Evolutionary conservation across 2,113 vertebrate genomes (phyloP).

Genomic region (Callocephalon fimbriatum): DNA sequence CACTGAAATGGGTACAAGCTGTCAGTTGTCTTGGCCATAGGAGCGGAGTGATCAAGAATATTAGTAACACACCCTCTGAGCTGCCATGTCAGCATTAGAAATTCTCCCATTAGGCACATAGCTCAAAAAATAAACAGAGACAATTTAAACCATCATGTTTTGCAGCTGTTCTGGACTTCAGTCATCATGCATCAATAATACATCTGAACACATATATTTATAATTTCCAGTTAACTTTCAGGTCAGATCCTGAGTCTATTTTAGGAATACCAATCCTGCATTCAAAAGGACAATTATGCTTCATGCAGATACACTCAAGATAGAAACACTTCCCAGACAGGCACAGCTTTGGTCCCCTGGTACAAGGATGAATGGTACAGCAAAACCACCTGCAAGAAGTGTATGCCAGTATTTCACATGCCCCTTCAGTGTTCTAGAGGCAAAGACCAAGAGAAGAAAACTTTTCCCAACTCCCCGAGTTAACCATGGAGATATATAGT

Average conservation of each 20-base stretch:
- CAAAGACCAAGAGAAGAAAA: neutral
- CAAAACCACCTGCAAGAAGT: neutral
- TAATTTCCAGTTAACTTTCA: neutral
- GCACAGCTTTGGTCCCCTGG: neutral
- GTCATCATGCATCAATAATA: slow-evolving; percentile 1
- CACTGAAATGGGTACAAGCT: neutral
- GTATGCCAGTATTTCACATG: neutral
- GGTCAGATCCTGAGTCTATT: neutral
- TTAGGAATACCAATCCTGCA: neutral
- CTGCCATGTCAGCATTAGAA: neutral
- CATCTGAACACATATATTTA: neutral
- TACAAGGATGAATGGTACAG: neutral
- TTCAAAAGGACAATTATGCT: neutral
- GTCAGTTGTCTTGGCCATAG: neutral
- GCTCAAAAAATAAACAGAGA: neutral
- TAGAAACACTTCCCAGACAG: neutral
- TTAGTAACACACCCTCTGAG: neutral
- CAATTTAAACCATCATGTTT: neutral
- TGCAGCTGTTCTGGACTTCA: neutral
- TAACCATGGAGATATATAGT: neutral
- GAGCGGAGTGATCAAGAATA: neutral
- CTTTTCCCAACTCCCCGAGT: neutral
- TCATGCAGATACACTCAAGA: neutral
- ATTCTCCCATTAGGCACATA: neutral
- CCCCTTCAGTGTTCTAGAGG: neutral